phyloP scores from a whole-genome alignment of 2,888 invertebrate genomes.

The Cerastoderma edule region DNA sequence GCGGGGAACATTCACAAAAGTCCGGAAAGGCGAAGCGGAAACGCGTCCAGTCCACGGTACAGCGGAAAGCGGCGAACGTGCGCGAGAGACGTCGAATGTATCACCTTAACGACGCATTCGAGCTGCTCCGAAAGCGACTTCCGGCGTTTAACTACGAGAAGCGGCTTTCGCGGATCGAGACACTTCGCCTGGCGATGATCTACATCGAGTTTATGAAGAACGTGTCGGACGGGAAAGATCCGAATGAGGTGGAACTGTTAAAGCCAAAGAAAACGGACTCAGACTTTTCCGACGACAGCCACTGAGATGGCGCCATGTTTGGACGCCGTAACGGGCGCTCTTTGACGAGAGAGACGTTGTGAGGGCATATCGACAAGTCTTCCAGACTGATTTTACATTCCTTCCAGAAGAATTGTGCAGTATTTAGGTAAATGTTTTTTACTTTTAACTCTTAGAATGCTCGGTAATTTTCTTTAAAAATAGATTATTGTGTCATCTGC shows the following conservation, averaged over 20 bases:
- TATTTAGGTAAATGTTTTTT: constrained; percentile 5
- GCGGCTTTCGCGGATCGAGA: constrained; percentile 87
- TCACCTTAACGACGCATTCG: constrained; percentile 79
- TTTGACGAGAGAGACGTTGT: too few species aligned
- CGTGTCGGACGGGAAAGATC: constrained; percentile 84
- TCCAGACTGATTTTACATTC: constrained; percentile 1
- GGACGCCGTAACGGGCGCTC: too few species aligned
- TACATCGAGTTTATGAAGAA: constrained; percentile 99
- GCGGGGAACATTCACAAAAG: constrained; percentile 15
- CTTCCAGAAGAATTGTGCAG: constrained; percentile 5
- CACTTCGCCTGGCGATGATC: constrained; percentile 95
- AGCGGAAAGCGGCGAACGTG: constrained; percentile 79
- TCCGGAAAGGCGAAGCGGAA: constrained; percentile 75
- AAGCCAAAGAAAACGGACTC: constrained; percentile 34
- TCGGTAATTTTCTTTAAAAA: too few species aligned
- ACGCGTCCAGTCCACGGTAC: constrained; percentile 73
- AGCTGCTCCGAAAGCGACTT: constrained; percentile 74
- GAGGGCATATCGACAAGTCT: background rate
- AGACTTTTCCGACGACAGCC: constrained; percentile 25
- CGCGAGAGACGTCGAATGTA: constrained; percentile 79
- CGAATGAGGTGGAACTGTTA: constrained; percentile 67
- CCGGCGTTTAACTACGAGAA: constrained; percentile 81
- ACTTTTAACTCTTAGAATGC: too few species aligned
- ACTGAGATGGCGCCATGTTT: too few species aligned
- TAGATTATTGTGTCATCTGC: too few species aligned